A percentile compares a stretch with the other conserved stretches of the same genome.
phyloP scores from a whole-genome alignment of 2,113 vertebrate genomes.

The Neotoma lepida region DNA sequence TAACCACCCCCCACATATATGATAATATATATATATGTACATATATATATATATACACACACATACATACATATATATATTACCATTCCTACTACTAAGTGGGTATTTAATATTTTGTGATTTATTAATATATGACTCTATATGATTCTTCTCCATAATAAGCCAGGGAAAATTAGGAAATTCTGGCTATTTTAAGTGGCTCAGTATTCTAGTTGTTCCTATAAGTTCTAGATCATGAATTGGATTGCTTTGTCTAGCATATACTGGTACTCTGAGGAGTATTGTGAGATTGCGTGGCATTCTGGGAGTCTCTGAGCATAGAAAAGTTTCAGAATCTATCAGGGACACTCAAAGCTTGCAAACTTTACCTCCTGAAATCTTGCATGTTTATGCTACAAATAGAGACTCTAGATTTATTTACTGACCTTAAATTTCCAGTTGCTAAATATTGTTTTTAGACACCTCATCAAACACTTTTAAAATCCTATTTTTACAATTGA shows the following conservation, averaged over 20 bases:
- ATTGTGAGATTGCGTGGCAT: neutral
- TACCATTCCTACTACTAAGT: neutral
- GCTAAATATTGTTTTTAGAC: slow-evolving; percentile 60
- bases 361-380: neutral
- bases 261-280: neutral
- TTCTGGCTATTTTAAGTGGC: neutral
- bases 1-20: neutral
- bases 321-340: neutral
- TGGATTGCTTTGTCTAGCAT: neutral
- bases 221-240: slow-evolving; percentile 3
- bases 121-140: neutral
- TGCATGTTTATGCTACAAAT: neutral
- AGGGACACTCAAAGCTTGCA: neutral
- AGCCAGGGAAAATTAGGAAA: neutral
- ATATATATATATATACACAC: too few species aligned
- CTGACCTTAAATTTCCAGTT: slow-evolving; percentile 48
- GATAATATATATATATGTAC: neutral
- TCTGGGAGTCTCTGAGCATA: neutral
- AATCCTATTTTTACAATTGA: slow-evolving; percentile 62
- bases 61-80: too few species aligned
- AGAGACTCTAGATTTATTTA: slow-evolving; percentile 24
- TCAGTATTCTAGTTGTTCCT: neutral
- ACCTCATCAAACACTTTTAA: slow-evolving; percentile 58
- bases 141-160: neutral
- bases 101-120: neutral